Base-by-base conservation (phyloP, 2,888 invertebrate genomes). In the Polyommatus iphigenia region DNA sequence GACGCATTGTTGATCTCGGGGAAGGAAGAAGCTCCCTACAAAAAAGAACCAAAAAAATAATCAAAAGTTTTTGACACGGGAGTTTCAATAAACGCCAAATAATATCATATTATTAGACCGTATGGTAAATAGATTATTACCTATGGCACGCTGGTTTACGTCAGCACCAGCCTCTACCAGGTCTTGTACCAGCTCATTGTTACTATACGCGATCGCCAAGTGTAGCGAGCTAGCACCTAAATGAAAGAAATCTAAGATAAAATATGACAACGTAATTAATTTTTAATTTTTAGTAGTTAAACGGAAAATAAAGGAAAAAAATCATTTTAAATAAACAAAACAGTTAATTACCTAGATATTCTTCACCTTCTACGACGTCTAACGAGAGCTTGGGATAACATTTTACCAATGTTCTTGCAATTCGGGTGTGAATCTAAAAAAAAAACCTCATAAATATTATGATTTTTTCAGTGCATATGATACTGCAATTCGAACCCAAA, bases 291-390 rank as follows among this genome's bases (percentile, higher is more conserved):
- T 10, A 46, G 46, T 46, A 46, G 50, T 41, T 41, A 46, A 18
- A 20, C 7, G 15, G 32, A 7, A 57, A 18, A 29, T 54, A 54
- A 18, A 54, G 54, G 32, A 32, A 32, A 32, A 32, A 3, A 24
- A 3, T 59, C 8, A 5, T 62, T 46, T 62, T 24, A 24, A 20
- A 62, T 62, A 24, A 10, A 62, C 4, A 24, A 62, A 62, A 62
- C 20, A 62, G 20, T 13, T 20, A 10, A 7, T 84, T 89, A 96
- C 98, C 99, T 86, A 98, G 95, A 93, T 99, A 99, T 92, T 99
- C 99, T 89, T 99, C 99, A 0, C 99, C 99, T 92, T 99, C 99
- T 78, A 99, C 99, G 3, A 99, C 97, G 90, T 99, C 99, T 79
- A 98, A 93, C 0, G 98, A 97, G 80, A 99, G 91, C 84, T 97